These are phyloP conservation scores for Ommatoiulus sabulosus DNA, from an alignment of 2,888 invertebrate genomes.

Conservation along the genomic window DNA sequence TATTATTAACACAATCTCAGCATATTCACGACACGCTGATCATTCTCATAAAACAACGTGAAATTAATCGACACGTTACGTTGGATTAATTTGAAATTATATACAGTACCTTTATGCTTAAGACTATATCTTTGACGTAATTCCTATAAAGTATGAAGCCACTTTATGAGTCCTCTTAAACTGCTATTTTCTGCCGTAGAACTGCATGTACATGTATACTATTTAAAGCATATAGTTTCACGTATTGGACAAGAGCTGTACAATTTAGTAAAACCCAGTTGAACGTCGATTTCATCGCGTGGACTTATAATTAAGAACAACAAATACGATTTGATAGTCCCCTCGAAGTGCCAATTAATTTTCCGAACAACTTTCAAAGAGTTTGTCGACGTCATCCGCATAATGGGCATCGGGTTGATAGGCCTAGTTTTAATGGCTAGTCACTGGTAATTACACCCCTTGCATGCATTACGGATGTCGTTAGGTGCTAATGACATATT, in stretches of 20 bases:
- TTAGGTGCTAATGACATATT: constrained; percentile 30
- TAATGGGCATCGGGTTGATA: not conserved
- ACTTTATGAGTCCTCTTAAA: not conserved
- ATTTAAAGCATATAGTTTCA: not conserved
- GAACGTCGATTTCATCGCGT: not conserved
- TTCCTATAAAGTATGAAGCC: no score
- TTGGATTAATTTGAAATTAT: no score
- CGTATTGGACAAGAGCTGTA: not conserved
- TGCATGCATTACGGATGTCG: constrained; percentile 29
- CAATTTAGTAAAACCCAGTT: not conserved
- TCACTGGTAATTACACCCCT: constrained; percentile 23
- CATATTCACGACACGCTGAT: no score
- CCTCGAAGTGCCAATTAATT: not conserved
- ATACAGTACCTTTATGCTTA: no score
- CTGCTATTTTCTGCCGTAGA: not conserved
- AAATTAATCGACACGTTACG: no score
- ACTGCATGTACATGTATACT: not conserved
- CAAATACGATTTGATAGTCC: not conserved
- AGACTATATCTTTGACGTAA: no score
- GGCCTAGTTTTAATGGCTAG: not conserved
- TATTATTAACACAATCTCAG: no score
- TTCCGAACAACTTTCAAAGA: constrained; percentile 24
- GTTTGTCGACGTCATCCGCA: not conserved
- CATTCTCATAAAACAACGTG: no score
- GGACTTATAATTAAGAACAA: constrained; percentile 16